These are phyloP conservation scores for Dryomyza anilis DNA, from an alignment of 2,888 invertebrate species.

Conservation along the genomic window DNA sequence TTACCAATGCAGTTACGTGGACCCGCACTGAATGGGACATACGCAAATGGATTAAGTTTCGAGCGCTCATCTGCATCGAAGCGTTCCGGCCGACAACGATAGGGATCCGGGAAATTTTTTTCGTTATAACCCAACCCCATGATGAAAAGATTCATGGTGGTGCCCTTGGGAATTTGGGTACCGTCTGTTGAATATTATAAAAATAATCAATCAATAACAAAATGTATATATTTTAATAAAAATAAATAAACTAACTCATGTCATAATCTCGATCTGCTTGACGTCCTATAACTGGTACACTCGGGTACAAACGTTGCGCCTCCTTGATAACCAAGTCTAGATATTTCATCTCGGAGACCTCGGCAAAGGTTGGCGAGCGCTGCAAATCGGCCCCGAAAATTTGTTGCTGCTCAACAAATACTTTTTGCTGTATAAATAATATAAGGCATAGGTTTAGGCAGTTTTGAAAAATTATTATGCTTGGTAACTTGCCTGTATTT, in stretches of 20 bases:
- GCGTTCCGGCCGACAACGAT: slow-evolving; percentile 63
- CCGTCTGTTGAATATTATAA: slow-evolving; percentile 46
- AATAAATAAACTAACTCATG: slow-evolving; percentile 43
- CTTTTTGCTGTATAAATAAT: slow-evolving; percentile 53
- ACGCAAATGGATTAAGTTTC: slow-evolving; percentile 63
- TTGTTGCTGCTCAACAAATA: slow-evolving; percentile 62
- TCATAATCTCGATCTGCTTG: slow-evolving; percentile 45
- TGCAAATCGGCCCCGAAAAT: slow-evolving; percentile 56
- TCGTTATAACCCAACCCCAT: slow-evolving; percentile 52
- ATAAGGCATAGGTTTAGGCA: slow-evolving; percentile 15
- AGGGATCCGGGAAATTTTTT: slow-evolving; percentile 50
- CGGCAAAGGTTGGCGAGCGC: slow-evolving; percentile 49
- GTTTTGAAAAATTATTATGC: neutral
- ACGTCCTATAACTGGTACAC: slow-evolving; percentile 53
- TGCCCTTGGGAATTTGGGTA: slow-evolving; percentile 46
- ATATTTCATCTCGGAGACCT: slow-evolving; percentile 55
- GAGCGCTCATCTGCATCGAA: slow-evolving; percentile 60
- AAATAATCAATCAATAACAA: neutral
- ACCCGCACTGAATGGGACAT: slow-evolving; percentile 70
- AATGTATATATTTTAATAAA: neutral
- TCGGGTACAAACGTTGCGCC: slow-evolving; percentile 52
- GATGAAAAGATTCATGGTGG: slow-evolving; percentile 44
- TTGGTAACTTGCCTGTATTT: slow-evolving; percentile 61
- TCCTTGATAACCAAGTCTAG: slow-evolving; percentile 57
- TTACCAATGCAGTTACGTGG: slow-evolving; percentile 67